phyloP scores from a whole-genome alignment of 2,113 vertebrate genomes.

The Eonycteris spelaea region DNA sequence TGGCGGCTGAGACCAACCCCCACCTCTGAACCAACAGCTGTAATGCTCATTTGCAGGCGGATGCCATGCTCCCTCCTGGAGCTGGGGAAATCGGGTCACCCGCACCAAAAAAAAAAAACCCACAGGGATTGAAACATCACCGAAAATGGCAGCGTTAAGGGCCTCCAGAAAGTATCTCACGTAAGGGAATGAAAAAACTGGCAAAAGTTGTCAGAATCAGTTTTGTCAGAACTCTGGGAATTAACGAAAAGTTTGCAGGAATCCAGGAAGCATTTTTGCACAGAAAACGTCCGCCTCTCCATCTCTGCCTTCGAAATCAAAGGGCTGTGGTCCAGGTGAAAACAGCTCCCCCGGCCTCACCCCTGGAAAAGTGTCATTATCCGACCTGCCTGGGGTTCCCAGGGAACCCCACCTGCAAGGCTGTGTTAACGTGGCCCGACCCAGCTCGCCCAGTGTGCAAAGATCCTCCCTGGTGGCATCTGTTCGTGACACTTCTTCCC shows the following conservation, averaged over 20 bases:
- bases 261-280: too few species aligned
- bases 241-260: too few species aligned
- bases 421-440: too few species aligned
- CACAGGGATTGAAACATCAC: background rate
- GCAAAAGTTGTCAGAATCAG: background rate
- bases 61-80: too few species aligned
- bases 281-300: background rate
- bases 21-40: rapidly evolving
- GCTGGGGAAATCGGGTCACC: background rate
- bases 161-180: background rate
- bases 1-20: rapidly evolving
- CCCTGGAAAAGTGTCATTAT: rapidly evolving
- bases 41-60: background rate
- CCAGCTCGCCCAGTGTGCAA: too few species aligned
- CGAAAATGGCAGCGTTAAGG: background rate
- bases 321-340: rapidly evolving
- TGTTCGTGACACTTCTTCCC: background rate
- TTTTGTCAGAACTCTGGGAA: background rate
- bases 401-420: too few species aligned
- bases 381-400: too few species aligned
- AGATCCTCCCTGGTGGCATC: too few species aligned
- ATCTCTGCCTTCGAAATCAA: too few species aligned
- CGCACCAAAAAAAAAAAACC: background rate
- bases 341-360: background rate
- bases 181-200: background rate